These are phyloP conservation scores for Acanthisitta chloris DNA, from an alignment of 2,113 vertebrate genomes.

Conservation along the genomic window DNA sequence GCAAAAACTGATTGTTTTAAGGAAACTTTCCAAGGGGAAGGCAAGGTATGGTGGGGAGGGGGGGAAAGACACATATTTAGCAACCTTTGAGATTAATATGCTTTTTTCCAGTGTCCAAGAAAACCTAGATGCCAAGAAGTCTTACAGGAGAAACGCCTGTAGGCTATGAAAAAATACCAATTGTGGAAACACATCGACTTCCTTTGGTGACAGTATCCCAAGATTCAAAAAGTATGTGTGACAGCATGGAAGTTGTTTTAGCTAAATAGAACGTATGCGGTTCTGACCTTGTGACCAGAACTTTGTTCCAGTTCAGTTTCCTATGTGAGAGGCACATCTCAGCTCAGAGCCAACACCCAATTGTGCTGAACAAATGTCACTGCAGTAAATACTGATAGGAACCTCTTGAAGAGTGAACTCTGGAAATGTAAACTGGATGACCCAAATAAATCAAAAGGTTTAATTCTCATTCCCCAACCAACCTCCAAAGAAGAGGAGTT, in stretches of 20 bases:
- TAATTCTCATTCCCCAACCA: neutral
- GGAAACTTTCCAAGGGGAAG: neutral
- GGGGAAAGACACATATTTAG: neutral
- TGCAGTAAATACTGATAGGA: neutral
- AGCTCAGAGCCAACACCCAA: neutral
- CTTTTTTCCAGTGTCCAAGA: neutral
- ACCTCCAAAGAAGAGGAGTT: neutral
- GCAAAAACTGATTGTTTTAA: neutral
- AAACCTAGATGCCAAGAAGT: neutral
- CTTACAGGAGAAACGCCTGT: neutral
- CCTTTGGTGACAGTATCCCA: neutral
- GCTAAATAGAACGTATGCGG: neutral
- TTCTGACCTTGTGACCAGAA: neutral
- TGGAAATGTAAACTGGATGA: neutral
- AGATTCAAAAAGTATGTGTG: neutral
- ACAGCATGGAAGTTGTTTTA: neutral
- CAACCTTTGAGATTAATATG: neutral
- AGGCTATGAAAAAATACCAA: neutral
- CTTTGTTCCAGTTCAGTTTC: neutral
- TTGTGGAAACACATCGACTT: neutral
- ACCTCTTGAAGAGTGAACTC: neutral
- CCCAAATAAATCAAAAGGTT: neutral
- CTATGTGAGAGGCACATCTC: neutral
- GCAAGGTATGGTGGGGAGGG: neutral
- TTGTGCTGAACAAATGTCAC: fast-evolving